Evolutionary conservation across 2,888 invertebrate genomes (phyloP), one percentile per base, ranked within the genome.

Genomic region (Oeneis ivallda): DNA sequence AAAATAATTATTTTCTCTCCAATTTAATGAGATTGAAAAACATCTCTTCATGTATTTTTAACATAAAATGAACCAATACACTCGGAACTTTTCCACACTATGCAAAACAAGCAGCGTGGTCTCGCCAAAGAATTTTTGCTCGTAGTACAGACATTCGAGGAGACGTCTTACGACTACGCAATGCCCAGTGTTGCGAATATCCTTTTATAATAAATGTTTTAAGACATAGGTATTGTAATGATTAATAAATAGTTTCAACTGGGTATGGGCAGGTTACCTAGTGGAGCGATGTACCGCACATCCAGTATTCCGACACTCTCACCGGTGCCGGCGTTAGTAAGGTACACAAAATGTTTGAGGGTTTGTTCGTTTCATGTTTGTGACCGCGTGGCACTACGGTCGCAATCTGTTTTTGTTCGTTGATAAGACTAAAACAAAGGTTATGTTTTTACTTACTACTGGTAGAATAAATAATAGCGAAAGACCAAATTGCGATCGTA

Each of bases 231-330:
- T 50, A 41, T 60, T 52, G 15, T 37, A 59, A 61, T 50, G n/a
- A 57, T 50, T 62, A 79, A 74, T 78, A 84, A 80, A 69, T 78
- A 77, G 79, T 83, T 78, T 47, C 2, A 64, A 80, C 76, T 83
- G 77, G 83, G 80, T 80, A 84, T 76, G 85, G 84, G 82, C 87
- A 92, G 92, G 92, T 92, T 92, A 86, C 86, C 92, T 84, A 93
- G 92, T 84, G 93, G 95, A 89, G 95, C 95, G 92, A 96, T 96
- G 93, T 95, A 95, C 94, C 95, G 96, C 94, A 96, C 96, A 82
- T 96, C 96, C 90, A 96, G 96, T 93, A 97, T 97, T 93, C 96
- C 97, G 87, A 95, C 96, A 92, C 94, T 96, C 92, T 94, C 95
- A 81, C 93, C 94, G 89, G 93, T 94, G 85, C 93, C 94, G 87